Base-by-base conservation (phyloP, 2,113 vertebrate genomes). In the Chamaea fasciata region DNA sequence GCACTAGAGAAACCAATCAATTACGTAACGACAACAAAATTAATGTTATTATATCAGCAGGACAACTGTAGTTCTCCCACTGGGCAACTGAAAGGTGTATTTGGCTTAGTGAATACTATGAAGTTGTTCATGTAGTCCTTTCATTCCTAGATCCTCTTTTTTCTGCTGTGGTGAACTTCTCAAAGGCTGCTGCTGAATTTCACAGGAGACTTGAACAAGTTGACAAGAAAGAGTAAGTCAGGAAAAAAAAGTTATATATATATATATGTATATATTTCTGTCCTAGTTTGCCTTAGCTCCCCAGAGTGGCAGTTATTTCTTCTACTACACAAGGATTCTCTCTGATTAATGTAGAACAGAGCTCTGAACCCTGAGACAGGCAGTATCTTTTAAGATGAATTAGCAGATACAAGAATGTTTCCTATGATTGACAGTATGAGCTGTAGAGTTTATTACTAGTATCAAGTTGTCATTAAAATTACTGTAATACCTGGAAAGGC, bases 91-190 rank as follows among this genome's bases (percentile, higher is more conserved):
- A 85, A 65, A 71, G 10, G 17, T 75, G 0, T 65, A 46, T 53
- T 57, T 14, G 37, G 28, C 37, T 88, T n/a, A 84, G 35, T 11
- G 69, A 33, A 41, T 63, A 23, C 4, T 67, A 12, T 52, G 31
- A 93, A 74, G 52, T 80, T 90, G 35, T 35, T 94, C 7, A 94
- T 41, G 24, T 56, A 42, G 18, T 59, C 39, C 55, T 79, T 87
- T 78, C 13, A 92, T 89, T 87, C 94, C 44, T 87, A 99, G 99
- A 98, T 73, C 79, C 98, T 21, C 97, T 99, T 79, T 99, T 99
- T 98, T 99, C 98, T 62, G 98, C 99, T 20, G 98, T 98, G 85
- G 56, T 92, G 20, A 99, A 99, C 95, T 99, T 99, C 96, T 98
- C 99, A 15, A 74, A 95, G 44, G 98, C 98, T 89, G 98, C 98